phyloP scores from a whole-genome alignment of 2,797 vertebrate genomes.

The Sebastes oblongus region DNA sequence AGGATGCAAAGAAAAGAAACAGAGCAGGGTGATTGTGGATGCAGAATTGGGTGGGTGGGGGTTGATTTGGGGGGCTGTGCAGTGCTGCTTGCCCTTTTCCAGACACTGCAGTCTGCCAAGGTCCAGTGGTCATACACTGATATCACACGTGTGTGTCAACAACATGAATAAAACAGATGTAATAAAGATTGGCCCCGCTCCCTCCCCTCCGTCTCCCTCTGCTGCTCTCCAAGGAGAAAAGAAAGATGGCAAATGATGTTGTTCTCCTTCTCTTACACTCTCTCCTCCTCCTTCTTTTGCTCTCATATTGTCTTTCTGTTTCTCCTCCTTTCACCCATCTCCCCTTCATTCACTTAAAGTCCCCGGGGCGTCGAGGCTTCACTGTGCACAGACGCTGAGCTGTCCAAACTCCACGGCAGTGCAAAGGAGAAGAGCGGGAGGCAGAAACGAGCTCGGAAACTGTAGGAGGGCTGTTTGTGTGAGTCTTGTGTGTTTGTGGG shows the following conservation, averaged over 20 bases:
- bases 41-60: slow-evolving; percentile 25
- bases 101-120: slow-evolving; percentile 76
- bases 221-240: slow-evolving; percentile 34
- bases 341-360: slow-evolving; percentile 42
- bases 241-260: slow-evolving; percentile 52
- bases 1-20: slow-evolving; percentile 45
- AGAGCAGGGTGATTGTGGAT: slow-evolving; percentile 40
- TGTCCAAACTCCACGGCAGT: slow-evolving; percentile 66
- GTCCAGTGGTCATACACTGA: slow-evolving; percentile 79
- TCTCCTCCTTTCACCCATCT: slow-evolving; percentile 57
- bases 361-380: slow-evolving; percentile 75
- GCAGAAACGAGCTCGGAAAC: slow-evolving; percentile 44
- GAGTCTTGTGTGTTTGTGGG: slow-evolving; percentile 20
- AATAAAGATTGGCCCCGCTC: slow-evolving; percentile 73
- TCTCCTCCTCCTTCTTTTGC: slow-evolving; percentile 48
- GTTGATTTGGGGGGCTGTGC: slow-evolving; percentile 30
- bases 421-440: slow-evolving; percentile 53
- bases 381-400: slow-evolving; percentile 77
- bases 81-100: slow-evolving; percentile 67
- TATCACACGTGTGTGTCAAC: slow-evolving; percentile 78
- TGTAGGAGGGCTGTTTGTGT: slow-evolving; percentile 14
- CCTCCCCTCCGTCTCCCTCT: slow-evolving; percentile 11
- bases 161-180: slow-evolving; percentile 85
- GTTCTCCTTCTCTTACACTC: slow-evolving; percentile 30
- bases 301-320: slow-evolving; percentile 53